Evolutionary conservation across 2,113 vertebrate genomes (phyloP).

Genomic region (Columba livia): DNA sequence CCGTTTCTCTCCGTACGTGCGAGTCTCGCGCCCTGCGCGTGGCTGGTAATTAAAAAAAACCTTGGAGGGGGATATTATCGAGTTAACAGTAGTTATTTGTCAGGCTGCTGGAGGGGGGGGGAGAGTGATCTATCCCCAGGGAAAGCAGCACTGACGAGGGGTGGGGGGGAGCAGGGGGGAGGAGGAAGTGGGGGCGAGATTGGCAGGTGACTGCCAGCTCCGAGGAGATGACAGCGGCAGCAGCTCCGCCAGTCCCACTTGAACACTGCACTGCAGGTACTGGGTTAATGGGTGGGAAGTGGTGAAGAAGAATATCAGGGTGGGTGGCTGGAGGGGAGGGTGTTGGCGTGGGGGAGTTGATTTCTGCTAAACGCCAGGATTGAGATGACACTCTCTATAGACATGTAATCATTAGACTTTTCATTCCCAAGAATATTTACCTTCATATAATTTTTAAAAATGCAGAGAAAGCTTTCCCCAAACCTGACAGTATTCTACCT

Average conservation of each 20-base stretch:
- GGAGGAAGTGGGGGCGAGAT: slow-evolving; percentile 77
- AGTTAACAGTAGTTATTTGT: slow-evolving; percentile 79
- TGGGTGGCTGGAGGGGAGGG: slow-evolving; percentile 52
- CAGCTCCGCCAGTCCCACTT: slow-evolving; percentile 55
- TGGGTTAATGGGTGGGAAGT: slow-evolving; percentile 67
- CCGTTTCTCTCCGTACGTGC: neutral
- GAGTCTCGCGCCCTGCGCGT: slow-evolving; percentile 11
- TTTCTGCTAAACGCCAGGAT: slow-evolving; percentile 41
- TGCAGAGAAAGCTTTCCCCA: slow-evolving; percentile 51
- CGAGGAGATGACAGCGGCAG: slow-evolving; percentile 38
- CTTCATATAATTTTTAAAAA: slow-evolving; percentile 33
- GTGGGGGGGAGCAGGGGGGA: slow-evolving; percentile 56
- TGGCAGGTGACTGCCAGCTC: slow-evolving; percentile 61
- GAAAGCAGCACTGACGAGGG: slow-evolving; percentile 64
- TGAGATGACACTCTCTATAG: slow-evolving; percentile 36
- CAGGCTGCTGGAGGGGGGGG: slow-evolving; percentile 62
- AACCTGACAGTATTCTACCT: slow-evolving; percentile 47
- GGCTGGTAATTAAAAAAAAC: slow-evolving; percentile 74
- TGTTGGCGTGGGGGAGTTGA: slow-evolving; percentile 52
- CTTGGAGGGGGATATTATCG: slow-evolving; percentile 73
- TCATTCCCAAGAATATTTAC: slow-evolving; percentile 54
- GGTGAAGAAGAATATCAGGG: slow-evolving; percentile 47
- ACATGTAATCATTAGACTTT: slow-evolving; percentile 56
- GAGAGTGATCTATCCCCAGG: slow-evolving; percentile 72
- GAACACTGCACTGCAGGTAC: slow-evolving; percentile 51